Evolutionary conservation across 2,888 invertebrate genomes (phyloP).

Genomic region (Ligdia adustata): DNA sequence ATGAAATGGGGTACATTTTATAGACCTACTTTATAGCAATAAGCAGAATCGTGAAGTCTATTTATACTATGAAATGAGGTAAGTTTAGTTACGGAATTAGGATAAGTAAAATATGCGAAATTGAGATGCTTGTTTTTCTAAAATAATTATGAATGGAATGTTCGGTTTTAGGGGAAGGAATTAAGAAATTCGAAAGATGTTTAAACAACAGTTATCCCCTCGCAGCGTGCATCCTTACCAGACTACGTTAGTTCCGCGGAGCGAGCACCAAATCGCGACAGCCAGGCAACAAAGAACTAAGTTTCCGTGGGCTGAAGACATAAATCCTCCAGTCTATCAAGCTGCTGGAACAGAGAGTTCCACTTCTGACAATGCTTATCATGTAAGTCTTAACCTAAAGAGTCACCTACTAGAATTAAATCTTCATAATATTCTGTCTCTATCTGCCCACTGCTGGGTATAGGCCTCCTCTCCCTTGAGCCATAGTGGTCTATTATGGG

Average conservation of each 20-base stretch:
- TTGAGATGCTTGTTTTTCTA: constrained; percentile 32
- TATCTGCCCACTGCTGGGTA: no score
- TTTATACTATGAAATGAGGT: constrained; percentile 29
- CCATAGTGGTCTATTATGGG: background rate
- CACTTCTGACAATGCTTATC: constrained; percentile 77
- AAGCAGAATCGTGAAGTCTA: background rate
- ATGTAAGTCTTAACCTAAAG: constrained; percentile 66
- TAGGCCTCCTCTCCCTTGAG: background rate
- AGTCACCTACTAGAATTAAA: no score
- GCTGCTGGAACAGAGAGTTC: constrained; percentile 77
- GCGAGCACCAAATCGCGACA: constrained; percentile 72
- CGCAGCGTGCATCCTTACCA: constrained; percentile 79
- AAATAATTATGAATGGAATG: constrained; percentile 28
- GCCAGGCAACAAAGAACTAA: constrained; percentile 76
- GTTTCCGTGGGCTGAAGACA: constrained; percentile 77
- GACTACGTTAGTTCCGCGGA: constrained; percentile 76
- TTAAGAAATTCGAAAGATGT: constrained; percentile 58
- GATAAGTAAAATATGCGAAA: background rate
- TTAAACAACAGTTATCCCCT: constrained; percentile 74
- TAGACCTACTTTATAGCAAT: background rate
- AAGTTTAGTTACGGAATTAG: background rate
- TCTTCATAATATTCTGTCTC: no score
- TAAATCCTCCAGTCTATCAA: constrained; percentile 67
- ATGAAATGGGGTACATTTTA: background rate
- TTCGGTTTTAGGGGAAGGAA: constrained; percentile 45